These are phyloP conservation scores for Acrossocheilus fasciatus DNA, from an alignment of 2,797 vertebrate genomes.

Conservation along the genomic window DNA sequence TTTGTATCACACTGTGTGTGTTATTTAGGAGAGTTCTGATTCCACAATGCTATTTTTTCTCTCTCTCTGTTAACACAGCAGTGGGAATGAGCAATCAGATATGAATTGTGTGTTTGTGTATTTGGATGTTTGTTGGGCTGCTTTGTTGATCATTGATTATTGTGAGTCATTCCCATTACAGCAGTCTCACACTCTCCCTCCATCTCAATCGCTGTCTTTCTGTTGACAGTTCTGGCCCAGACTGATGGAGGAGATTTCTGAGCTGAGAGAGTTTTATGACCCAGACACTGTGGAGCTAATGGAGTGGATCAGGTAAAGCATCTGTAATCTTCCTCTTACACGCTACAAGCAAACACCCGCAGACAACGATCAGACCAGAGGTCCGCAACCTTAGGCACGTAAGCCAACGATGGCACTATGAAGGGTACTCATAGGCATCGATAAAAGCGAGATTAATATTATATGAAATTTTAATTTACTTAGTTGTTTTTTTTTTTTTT, in stretches of 20 bases:
- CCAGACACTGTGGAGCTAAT: slow-evolving; percentile 99
- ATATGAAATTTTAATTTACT: not conserved
- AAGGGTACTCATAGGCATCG: not conserved
- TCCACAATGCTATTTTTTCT: slow-evolving; percentile 34
- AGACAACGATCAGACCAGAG: not conserved
- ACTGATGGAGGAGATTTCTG: slow-evolving; percentile 91
- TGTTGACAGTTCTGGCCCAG: slow-evolving; percentile 91
- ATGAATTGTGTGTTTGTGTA: slow-evolving; percentile 24
- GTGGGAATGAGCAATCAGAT: slow-evolving; percentile 35
- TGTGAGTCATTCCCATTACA: slow-evolving; percentile 30
- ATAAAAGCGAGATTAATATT: not conserved
- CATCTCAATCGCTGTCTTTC: not conserved
- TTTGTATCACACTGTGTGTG: slow-evolving; percentile 33
- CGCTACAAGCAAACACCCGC: not conserved
- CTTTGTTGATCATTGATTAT: slow-evolving; percentile 27
- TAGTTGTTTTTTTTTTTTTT: slow-evolving; percentile 3
- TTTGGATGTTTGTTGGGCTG: slow-evolving; percentile 28
- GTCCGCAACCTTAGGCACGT: not conserved
- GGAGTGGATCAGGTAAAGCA: slow-evolving; percentile 95
- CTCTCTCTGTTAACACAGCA: slow-evolving; percentile 46
- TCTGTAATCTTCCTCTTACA: slow-evolving; percentile 20
- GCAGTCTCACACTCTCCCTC: slow-evolving; percentile 13
- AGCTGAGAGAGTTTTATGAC: slow-evolving; percentile 97
- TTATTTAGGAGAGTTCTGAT: slow-evolving; percentile 35
- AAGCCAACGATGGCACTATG: not conserved